phyloP scores from a whole-genome alignment of 2,113 vertebrate species.

The Oxyruncus cristatus region DNA sequence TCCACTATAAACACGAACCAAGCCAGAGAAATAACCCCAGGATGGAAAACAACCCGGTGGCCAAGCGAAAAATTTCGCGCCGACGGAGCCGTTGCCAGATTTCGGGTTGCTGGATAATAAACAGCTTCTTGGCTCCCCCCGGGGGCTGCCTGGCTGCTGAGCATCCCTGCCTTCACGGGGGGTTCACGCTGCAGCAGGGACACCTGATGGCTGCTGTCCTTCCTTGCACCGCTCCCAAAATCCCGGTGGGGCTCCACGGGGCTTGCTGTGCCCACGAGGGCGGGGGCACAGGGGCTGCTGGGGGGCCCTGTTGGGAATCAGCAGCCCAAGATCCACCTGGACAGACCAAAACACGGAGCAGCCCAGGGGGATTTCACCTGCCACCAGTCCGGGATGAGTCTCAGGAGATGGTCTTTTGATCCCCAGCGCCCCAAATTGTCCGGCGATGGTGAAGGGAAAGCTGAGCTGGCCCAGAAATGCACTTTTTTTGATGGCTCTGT shows the following conservation, averaged over 20 bases:
- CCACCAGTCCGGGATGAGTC: neutral
- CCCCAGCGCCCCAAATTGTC: neutral
- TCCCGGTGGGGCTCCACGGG: neutral
- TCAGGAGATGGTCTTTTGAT: neutral
- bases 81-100: neutral
- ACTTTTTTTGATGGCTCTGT: neutral
- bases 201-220: neutral
- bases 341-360: rapidly evolving
- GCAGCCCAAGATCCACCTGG: neutral
- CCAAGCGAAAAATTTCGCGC: neutral
- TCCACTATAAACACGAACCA: neutral
- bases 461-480: neutral
- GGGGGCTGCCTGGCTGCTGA: neutral
- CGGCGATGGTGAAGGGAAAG: rapidly evolving
- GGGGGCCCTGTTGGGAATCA: neutral
- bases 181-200: neutral
- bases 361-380: neutral
- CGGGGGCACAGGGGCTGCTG: neutral
- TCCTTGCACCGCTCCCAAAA: rapidly evolving
- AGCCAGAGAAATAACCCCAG: neutral
- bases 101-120: neutral
- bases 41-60: slow-evolving; percentile 24
- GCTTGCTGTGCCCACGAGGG: rapidly evolving
- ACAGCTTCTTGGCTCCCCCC: neutral
- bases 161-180: neutral